phyloP scores from a whole-genome alignment of 2,888 invertebrate genomes.

The Aphrophora alni region DNA sequence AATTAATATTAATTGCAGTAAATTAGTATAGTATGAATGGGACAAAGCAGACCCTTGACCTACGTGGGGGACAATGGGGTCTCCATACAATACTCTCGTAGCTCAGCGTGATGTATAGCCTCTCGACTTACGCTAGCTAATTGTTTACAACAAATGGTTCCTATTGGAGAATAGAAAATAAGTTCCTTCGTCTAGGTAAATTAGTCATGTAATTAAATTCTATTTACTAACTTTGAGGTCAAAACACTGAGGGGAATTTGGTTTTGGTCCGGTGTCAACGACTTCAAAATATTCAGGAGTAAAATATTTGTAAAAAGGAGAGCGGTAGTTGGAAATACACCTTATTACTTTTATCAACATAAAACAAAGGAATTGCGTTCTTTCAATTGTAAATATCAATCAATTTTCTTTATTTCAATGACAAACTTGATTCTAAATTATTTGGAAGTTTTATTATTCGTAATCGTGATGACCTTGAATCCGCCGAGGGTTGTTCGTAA shows the following conservation, averaged over 20 bases:
- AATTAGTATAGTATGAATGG: background rate
- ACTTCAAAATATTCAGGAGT: too few relatives aligned
- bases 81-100: background rate
- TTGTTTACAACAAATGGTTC: background rate
- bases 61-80: background rate
- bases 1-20: background rate
- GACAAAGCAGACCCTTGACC: background rate
- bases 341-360: too few relatives aligned
- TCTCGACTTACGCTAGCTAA: background rate
- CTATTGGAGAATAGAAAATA: background rate
- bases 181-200: background rate
- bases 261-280: background rate
- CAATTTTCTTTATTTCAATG: too few relatives aligned
- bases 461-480: too few relatives aligned
- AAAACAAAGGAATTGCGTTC: too few relatives aligned
- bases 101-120: background rate
- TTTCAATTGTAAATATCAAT: too few relatives aligned
- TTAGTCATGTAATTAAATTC: conserved; percentile 1
- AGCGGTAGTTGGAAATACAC: too few relatives aligned
- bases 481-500: too few relatives aligned
- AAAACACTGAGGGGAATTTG: background rate
- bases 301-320: too few relatives aligned
- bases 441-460: too few relatives aligned
- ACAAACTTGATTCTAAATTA: too few relatives aligned
- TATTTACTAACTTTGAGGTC: background rate